A percentile compares a stretch with the other conserved stretches of the same genome.
Conservation (phyloP, 1,140 invertebrate genomes). For the Sitodiplosis mosellana region DNA sequence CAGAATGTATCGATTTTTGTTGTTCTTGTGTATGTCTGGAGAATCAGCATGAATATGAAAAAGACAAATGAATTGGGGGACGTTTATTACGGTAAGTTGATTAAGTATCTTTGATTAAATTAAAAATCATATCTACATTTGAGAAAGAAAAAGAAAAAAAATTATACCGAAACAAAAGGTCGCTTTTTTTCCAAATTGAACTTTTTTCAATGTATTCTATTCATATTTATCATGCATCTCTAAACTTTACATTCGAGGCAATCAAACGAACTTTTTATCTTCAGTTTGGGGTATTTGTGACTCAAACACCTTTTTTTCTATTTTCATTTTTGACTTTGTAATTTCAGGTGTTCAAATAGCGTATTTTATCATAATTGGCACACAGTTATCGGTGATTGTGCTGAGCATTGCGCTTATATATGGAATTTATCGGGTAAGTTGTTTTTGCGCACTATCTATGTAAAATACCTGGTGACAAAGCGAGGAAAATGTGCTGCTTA, state of each 20-base stretch:
- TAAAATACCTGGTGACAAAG: no score
- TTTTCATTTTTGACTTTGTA: conserved; percentile 8
- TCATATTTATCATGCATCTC: no score
- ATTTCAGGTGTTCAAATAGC: conserved; percentile 53
- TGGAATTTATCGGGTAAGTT: conserved; percentile 48
- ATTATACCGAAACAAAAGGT: background rate
- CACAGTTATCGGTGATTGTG: conserved; percentile 49
- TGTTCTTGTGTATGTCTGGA: conserved; percentile 48
- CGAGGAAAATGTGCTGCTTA: no score
- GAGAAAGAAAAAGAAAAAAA: background rate
- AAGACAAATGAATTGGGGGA: conserved; percentile 43
- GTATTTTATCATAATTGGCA: conserved; percentile 51
- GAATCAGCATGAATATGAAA: conserved; percentile 45
- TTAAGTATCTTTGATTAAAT: background rate
- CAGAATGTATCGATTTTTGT: conserved; percentile 53
- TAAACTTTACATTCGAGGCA: no score
- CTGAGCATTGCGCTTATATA: conserved; percentile 45
- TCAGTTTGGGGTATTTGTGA: no score
- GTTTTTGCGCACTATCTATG: no score
- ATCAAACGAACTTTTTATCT: no score
- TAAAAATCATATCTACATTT: background rate
- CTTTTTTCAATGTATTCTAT: no score
- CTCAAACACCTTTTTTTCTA: conserved; percentile 4
- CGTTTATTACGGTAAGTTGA: conserved; percentile 48
- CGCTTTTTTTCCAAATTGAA: no score